phyloP scores from a whole-genome alignment of 2,113 vertebrate genomes.

The Oryzias curvinotus region DNA sequence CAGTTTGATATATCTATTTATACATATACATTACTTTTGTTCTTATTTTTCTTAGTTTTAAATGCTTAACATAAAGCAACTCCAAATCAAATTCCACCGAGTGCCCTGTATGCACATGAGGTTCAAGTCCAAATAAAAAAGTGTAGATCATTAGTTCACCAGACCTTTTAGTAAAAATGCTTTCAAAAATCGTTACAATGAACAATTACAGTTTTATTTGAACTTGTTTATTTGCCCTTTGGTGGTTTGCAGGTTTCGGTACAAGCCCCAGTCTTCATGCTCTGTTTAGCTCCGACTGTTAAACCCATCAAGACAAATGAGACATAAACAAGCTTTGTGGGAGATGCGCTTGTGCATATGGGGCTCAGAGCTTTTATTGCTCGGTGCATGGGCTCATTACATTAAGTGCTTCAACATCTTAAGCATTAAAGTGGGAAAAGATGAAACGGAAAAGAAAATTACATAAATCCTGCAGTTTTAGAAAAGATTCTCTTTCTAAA shows the following conservation, averaged over 20 bases:
- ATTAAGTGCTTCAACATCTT: slow-evolving; percentile 43
- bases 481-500: slow-evolving; percentile 46
- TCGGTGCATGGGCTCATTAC: slow-evolving; percentile 36
- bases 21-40: no score
- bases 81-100: no score
- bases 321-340: slow-evolving; percentile 1
- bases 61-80: no score
- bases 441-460: slow-evolving; percentile 17
- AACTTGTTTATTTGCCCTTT: background rate
- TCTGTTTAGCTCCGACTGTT: slow-evolving; percentile 38
- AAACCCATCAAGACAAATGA: slow-evolving; percentile 35
- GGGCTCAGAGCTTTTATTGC: slow-evolving; percentile 27
- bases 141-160: no score
- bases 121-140: no score
- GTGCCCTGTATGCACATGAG: no score
- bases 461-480: slow-evolving; percentile 26
- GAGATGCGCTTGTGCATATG: slow-evolving; percentile 1
- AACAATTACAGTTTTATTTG: background rate
- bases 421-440: slow-evolving; percentile 13
- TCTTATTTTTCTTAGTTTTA: no score
- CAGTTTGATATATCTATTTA: no score
- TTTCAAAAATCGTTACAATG: background rate
- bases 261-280: background rate
- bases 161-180: no score
- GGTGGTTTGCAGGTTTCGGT: background rate